A percentile compares a stretch with the other conserved stretches of the same genome.
These are phyloP conservation scores for Calcarius lapponicus DNA, from an alignment of 2,797 vertebrate species.

Conservation along the genomic window DNA sequence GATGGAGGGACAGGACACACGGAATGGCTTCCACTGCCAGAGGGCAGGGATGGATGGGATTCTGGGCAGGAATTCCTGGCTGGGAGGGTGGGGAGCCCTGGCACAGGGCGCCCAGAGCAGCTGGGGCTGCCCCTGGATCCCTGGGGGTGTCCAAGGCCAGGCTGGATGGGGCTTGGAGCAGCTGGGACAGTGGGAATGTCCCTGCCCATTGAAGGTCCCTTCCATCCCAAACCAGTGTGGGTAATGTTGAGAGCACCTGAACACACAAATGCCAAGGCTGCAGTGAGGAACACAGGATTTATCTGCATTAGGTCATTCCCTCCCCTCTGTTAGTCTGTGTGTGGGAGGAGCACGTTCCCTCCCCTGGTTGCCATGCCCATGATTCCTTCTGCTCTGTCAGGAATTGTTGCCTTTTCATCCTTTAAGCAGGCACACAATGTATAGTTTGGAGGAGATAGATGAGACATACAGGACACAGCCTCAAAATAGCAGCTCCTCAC, in stretches of 20 bases:
- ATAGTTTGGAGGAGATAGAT: not conserved
- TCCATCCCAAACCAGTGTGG: not conserved
- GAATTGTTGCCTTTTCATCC: slow-evolving; percentile 32
- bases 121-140: not conserved
- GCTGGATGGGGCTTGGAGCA: not conserved
- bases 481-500: not conserved
- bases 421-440: not conserved
- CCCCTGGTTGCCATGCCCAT: not conserved
- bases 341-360: slow-evolving; percentile 3
- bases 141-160: not conserved
- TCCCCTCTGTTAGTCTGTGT: not conserved
- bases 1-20: not conserved
- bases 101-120: too few relatives aligned
- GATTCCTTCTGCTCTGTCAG: slow-evolving; percentile 24
- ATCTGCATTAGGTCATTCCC: not conserved
- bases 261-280: not conserved
- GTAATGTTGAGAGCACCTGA: not conserved
- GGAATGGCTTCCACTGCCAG: not conserved
- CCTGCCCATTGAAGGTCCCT: not conserved
- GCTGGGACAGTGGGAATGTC: not conserved
- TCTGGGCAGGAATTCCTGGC: accelerated
- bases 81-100: not conserved
- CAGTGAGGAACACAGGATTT: not conserved
- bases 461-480: not conserved
- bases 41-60: accelerated